Percentiles rank a stretch among this genome's conserved stretches.
These are phyloP conservation scores for Drosophila greeni DNA, from an alignment of 2,888 invertebrate genomes.

Conservation along the genomic window DNA sequence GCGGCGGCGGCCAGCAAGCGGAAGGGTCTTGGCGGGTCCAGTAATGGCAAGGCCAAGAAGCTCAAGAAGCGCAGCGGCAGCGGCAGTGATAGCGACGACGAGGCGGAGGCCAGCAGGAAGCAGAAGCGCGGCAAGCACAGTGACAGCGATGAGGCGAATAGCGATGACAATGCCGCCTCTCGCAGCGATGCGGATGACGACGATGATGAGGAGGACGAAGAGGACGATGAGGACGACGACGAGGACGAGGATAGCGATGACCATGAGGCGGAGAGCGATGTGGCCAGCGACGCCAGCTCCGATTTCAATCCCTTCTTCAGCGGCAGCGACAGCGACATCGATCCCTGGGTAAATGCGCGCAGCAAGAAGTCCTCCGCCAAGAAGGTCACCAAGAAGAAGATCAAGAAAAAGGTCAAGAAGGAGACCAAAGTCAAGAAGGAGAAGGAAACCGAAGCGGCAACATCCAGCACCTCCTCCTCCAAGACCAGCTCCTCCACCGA, in stretches of 20 bases:
- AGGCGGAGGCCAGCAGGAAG: conserved; percentile 7
- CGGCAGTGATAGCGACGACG: conserved; percentile 54
- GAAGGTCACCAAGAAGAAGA: conserved; percentile 64
- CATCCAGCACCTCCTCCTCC: conserved; percentile 1
- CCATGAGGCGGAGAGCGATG: conserved; percentile 78
- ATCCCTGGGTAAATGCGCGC: conserved; percentile 89
- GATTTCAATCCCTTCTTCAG: conserved; percentile 96
- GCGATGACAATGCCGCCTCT: conserved; percentile 18
- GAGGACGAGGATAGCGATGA: conserved; percentile 77
- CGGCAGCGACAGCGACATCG: conserved; percentile 89
- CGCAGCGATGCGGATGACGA: conserved; percentile 5
- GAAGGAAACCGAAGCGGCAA: background rate
- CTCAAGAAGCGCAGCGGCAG: conserved; percentile 80
- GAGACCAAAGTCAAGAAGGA: conserved; percentile 46
- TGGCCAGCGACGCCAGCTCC: conserved; percentile 82
- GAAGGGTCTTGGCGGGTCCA: conserved; percentile 55
- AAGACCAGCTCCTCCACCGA: conserved; percentile 6
- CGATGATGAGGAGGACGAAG: conserved; percentile 34
- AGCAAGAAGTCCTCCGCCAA: conserved; percentile 80
- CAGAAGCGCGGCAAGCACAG: conserved; percentile 28
- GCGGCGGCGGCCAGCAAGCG: conserved; percentile 65
- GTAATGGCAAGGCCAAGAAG: conserved; percentile 52
- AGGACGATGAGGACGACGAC: conserved; percentile 69
- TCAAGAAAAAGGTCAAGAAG: conserved; percentile 61
- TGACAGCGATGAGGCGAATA: conserved; percentile 20